These are phyloP conservation scores for Amblyopsis hoosieri DNA, from an alignment of 2,797 vertebrate genomes.

Conservation along the genomic window DNA sequence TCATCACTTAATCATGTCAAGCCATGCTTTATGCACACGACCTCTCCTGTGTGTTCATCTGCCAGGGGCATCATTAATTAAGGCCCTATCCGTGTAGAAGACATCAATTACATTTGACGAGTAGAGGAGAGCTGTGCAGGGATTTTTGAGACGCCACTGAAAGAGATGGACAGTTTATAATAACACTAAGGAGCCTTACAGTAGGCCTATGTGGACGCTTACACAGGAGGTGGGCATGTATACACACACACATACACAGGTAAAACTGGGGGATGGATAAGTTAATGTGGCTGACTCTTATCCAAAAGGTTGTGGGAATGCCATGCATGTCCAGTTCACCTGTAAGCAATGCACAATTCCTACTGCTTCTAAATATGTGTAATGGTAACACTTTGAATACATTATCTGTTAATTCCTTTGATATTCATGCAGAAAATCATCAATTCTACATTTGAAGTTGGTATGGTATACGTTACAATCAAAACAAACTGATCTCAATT, in stretches of 20 bases:
- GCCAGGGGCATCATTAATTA: conserved; percentile 21
- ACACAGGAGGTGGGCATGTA: not conserved
- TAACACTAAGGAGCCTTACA: not conserved
- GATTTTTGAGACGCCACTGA: conserved; percentile 2
- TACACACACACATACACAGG: not conserved
- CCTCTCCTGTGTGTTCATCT: conserved; percentile 20
- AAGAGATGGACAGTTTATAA: not conserved
- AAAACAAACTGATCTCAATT: not conserved
- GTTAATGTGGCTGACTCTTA: too few relatives aligned
- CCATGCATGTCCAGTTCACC: too few relatives aligned
- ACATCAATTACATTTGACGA: conserved; percentile 4
- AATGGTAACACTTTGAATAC: not conserved
- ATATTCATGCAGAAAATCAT: not conserved
- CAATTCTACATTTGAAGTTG: not conserved
- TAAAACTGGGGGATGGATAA: too few relatives aligned
- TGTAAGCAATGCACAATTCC: too few relatives aligned
- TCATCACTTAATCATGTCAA: conserved; percentile 20
- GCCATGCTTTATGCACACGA: not conserved
- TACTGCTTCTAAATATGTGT: too few relatives aligned
- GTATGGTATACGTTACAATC: too few relatives aligned
- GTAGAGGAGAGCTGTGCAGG: not conserved
- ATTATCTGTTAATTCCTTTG: not conserved
- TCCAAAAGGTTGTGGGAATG: too few relatives aligned
- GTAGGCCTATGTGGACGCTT: not conserved
- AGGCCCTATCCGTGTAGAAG: conserved; percentile 9